phyloP scores from a whole-genome alignment of 2,888 invertebrate genomes.

The Pediacus dermestoides region DNA sequence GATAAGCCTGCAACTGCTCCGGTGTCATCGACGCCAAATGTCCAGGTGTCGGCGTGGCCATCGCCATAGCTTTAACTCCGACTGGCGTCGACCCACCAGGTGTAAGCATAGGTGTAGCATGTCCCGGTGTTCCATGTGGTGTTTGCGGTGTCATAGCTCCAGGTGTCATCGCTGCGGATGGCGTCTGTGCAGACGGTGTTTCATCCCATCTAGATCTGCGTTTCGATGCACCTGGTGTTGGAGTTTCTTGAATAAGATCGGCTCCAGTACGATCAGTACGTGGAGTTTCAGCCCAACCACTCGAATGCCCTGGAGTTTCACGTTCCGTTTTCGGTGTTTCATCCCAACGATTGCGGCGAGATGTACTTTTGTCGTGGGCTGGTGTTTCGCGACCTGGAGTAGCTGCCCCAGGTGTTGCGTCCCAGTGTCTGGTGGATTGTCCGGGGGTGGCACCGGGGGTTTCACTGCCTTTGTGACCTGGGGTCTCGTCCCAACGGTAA shows the following conservation, averaged over 20 bases:
- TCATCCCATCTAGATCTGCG: conserved; percentile 97
- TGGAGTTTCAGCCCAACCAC: conserved; percentile 99
- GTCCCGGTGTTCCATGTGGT: conserved; percentile 65
- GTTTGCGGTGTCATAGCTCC: conserved; percentile 64
- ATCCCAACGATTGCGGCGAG: conserved; percentile 96
- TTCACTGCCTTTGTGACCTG: conserved; percentile 75
- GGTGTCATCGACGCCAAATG: conserved; percentile 98
- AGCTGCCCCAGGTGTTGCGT: conserved; percentile 92
- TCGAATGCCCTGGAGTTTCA: conserved; percentile 90
- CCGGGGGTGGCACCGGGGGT: conserved; percentile 92
- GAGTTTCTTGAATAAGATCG: conserved; percentile 71
- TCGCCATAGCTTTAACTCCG: conserved; percentile 94
- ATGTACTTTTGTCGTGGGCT: conserved; percentile 66
- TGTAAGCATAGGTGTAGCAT: conserved; percentile 64
- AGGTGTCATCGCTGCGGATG: conserved; percentile 55
- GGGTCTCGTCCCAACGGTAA: conserved; percentile 93
- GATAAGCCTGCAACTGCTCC: conserved; percentile 95
- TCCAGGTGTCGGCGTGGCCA: conserved; percentile 97
- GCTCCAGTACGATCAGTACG: conserved; percentile 80
- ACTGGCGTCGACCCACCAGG: conserved; percentile 84
- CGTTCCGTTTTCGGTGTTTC: conserved; percentile 98
- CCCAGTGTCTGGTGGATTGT: conserved; percentile 89
- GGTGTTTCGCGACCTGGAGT: conserved; percentile 85
- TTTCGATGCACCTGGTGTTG: conserved; percentile 92
- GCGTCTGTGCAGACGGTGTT: conserved; percentile 75